Evolutionary conservation across 2,797 vertebrate genomes (phyloP), one percentile per base, ranked within the genome.

Genomic region (Protonibea diacanthus): DNA sequence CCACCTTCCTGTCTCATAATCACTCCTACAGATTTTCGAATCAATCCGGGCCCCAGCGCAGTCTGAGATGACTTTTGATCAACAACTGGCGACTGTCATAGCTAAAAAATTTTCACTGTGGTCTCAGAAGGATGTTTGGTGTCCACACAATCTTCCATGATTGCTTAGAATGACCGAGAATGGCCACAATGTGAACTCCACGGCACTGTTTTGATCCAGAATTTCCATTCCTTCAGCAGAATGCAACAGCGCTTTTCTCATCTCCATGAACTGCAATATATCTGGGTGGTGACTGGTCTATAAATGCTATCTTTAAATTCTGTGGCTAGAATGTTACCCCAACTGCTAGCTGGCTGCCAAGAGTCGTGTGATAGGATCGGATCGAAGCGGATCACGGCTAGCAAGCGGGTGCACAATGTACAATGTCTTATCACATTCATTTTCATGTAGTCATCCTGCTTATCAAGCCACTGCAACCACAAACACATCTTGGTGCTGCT

Each of bases 1-100:
- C 92, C 91, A 94, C 93, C 93, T 94, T 91, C 93, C 90, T 94
- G 89, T 91, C 91, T 89, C 85, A 85, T 84, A 87, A 86, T 86
- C 83, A 87, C 93, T 92, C 92, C 91, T 85, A 92, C 92, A 86
- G 88, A 90, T 84, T 90, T 80, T 91, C 55, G 23, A 86, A 89
- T 92, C 89, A 78, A 66, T 82, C 73, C 58, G 25, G 73, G 78
- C 52, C 70, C 56, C 47, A 18, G 63, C 57, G 75, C 62, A 81
- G 51, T 60, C 64, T 64, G 44, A 84, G 61, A 82, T 55, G 63
- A 86, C 81, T 86, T 82, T 66, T 80, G 76, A 91, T 88, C 81
- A 88, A 85, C 89, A 89, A 81, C 73, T 71, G 78, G 73, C 73
- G 79, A 82, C 67, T 20, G 27, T 53, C 62, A 81, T 25, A 53